Evolutionary conservation across 2,113 vertebrate genomes (phyloP).

Genomic region (Indri indri): DNA sequence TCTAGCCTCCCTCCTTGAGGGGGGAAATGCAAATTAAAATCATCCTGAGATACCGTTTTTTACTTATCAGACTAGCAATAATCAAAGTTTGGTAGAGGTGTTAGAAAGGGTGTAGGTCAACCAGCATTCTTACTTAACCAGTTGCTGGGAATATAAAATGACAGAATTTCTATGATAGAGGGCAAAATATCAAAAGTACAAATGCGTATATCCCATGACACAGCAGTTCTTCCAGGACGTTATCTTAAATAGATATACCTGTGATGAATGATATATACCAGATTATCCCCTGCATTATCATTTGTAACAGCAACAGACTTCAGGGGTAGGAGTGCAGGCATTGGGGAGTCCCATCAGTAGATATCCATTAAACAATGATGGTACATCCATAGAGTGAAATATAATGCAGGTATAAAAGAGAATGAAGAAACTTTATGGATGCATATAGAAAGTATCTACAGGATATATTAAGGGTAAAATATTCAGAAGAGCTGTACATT

Average conservation of each 20-base stretch:
- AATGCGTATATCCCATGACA: neutral
- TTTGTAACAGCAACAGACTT: neutral
- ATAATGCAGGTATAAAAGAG: neutral
- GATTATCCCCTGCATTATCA: neutral
- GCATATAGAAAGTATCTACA: neutral
- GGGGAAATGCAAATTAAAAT: neutral
- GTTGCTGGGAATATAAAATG: neutral
- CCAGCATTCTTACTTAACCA: neutral
- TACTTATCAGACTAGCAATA: neutral
- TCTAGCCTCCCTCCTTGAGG: too few species aligned
- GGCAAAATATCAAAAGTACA: conserved; percentile 4
- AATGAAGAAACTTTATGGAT: neutral
- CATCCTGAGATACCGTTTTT: neutral
- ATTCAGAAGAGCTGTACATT: neutral
- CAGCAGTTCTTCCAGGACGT: conserved; percentile 7
- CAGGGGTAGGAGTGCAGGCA: too few species aligned
- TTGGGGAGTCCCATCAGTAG: neutral
- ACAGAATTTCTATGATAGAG: neutral
- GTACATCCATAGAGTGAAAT: neutral
- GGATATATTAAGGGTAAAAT: neutral
- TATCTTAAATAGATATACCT: neutral
- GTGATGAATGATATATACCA: neutral
- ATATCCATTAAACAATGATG: neutral
- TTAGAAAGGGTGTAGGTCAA: neutral
- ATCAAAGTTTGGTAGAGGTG: neutral